Evolutionary conservation across 2,888 invertebrate genomes (phyloP), one percentile per base, ranked within the genome.

Genomic region (Petrophora chlorosata): DNA sequence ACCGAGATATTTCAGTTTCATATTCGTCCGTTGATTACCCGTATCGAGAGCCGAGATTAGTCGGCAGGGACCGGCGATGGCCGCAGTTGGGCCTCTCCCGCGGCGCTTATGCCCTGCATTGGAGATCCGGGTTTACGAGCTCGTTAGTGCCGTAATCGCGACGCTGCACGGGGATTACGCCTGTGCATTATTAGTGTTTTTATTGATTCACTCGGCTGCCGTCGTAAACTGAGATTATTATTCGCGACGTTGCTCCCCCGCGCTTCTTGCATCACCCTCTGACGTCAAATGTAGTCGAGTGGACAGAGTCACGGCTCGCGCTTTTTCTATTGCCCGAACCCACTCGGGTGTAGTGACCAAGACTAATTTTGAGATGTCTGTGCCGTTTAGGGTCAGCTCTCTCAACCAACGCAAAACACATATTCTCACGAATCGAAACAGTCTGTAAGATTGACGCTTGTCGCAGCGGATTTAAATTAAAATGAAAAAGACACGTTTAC

Each of bases 171-270:
- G 76, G 85, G 89, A 85, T 90, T 88, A 89, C 84, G 82, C 77
- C 81, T 82, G 85, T 88, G 90, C 90, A 90, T 90, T 90, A 90
- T 90, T 90, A 90, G 90, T 89, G 90, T 90, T 90, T 90, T 90
- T 90, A 90, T 90, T 90, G 90, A 90, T 90, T 90, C 87, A 85
- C 87, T 89, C 89, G 90, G 89, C 81, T 84, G 79, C 83, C 76
- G 84, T 89, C 89, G 90, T 90, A 89, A 90, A 90, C 82, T 85
- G 88, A 89, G 89, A 89, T 89, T 89, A 89, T 89, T 88, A 90
- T 89, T 88, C 89, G 86, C 85, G 82, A 80, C 81, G 77, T 73
- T 59, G 69, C 76, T 68, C 70, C 67, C 67, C 67, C 70, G 67
- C 63, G 56, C 65, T 33, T 49, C 52, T 56, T 59, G 45, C 42